Evolutionary conservation across 2,113 vertebrate species (phyloP), one percentile per base, ranked within the genome.

Genomic region (Halichoeres trimaculatus): DNA sequence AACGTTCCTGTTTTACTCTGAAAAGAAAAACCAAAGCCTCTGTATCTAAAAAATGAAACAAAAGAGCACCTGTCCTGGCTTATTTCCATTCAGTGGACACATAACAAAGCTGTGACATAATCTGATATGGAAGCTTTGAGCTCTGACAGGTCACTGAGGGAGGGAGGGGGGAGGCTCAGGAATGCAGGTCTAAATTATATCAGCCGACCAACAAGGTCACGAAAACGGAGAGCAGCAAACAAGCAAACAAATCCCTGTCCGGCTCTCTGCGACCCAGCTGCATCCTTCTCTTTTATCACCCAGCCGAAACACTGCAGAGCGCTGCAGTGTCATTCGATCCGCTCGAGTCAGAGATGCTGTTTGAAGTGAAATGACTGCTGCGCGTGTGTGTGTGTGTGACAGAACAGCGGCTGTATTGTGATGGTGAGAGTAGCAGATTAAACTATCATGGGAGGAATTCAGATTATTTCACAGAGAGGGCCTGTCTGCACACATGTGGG

Each of bases 401-500:
- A 53, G 80, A 90, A 91, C 88, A 90, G 84, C 72, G 55, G 60
- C 17, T 8, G 85, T 57, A 90, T 89, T 92, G 86, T 91, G 50
- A 70, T 59, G 56, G 74, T 17, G 79, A 85, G 81, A 78, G 70
- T 10, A 36, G 76, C 26, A 90, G 87, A 91, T 90, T 89, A 88
- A 83, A 79, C 70, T 89, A 91, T 88, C 88, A 88, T 72, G 65
- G 56, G 63, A 88, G 88, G 88, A 92, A 93, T 90, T 90, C 78
- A 4, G 81, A 89, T 85, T 85, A 89, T 91, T 87, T 87, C 74
- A 60, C n/a, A n/a, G 38, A 84, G 80, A 30, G 65, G 69, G 74
- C 77, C 75, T 47, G 10, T 74, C 59, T 61, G 70, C 70, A 54
- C 62, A 83, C 71, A 78, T 53, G 78, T 48, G 68, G 70, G 64